Percentiles rank a stretch among this genome's conserved stretches.
These are phyloP conservation scores for Schlechtendalia chinensis DNA, from an alignment of 1,140 invertebrate genomes.

Conservation along the genomic window DNA sequence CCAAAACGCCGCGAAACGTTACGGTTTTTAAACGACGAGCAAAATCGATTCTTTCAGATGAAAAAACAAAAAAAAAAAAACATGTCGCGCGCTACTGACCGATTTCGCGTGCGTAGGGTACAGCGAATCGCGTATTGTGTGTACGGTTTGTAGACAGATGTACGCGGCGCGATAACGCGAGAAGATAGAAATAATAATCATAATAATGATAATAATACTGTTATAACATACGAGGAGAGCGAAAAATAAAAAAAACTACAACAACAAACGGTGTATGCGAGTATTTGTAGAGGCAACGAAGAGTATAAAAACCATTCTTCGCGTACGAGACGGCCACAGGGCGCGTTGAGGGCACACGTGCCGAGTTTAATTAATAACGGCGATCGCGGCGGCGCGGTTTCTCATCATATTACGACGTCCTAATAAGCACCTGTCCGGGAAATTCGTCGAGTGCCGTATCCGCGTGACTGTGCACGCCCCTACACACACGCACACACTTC, in stretches of 20 bases:
- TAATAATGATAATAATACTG: background rate
- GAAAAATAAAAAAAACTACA: too few species aligned
- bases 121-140: too few species aligned
- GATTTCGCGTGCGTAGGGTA: too few species aligned
- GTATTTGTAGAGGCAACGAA: background rate
- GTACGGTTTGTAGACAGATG: too few species aligned
- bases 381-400: slow-evolving; percentile 15
- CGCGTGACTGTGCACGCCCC: slow-evolving; percentile 44
- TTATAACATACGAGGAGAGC: background rate
- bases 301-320: background rate
- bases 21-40: too few species aligned
- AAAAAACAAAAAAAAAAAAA: too few species aligned
- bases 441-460: slow-evolving; percentile 47
- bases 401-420: slow-evolving; percentile 38
- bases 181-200: background rate
- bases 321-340: background rate
- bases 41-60: too few species aligned
- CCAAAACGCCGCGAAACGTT: too few species aligned
- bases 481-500: slow-evolving; percentile 1
- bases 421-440: slow-evolving; percentile 37
- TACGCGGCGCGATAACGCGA: slow-evolving; percentile 4
- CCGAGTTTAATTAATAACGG: slow-evolving; percentile 41
- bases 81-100: too few species aligned
- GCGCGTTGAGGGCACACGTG: background rate
- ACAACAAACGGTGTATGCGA: too few species aligned